Percentiles rank a stretch among this genome's conserved stretches.
Conservation (phyloP, 2,797 vertebrate genomes). For the Limosa lapponica region DNA sequence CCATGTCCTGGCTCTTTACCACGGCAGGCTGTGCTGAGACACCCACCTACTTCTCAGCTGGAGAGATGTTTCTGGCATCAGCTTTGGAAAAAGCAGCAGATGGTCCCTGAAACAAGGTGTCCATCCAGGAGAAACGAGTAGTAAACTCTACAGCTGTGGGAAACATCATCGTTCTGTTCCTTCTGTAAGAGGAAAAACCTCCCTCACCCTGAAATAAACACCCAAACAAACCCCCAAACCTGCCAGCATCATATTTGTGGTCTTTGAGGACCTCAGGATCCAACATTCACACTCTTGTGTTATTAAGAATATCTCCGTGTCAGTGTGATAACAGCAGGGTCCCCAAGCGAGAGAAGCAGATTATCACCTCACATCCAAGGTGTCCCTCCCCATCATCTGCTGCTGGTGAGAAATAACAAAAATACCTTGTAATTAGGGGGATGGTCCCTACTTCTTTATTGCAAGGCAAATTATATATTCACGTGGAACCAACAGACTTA, state of each 20-base stretch:
- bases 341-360: background rate
- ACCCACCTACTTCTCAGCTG: background rate
- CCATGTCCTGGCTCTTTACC: background rate
- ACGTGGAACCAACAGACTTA: constrained; percentile 43
- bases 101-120: background rate
- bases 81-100: background rate
- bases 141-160: background rate
- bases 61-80: background rate
- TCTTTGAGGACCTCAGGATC: background rate
- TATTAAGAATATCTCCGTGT: background rate
- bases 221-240: background rate
- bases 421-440: background rate
- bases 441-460: background rate
- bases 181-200: background rate
- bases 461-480: constrained; percentile 65
- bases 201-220: background rate
- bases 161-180: background rate
- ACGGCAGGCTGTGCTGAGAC: background rate
- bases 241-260: background rate
- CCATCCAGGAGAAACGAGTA: background rate
- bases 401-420: background rate
- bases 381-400: background rate
- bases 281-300: background rate
- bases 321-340: background rate
- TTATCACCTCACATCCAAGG: background rate